These are phyloP conservation scores for Triplophysa dalaica DNA, from an alignment of 2,113 vertebrate species.

Conservation along the genomic window DNA sequence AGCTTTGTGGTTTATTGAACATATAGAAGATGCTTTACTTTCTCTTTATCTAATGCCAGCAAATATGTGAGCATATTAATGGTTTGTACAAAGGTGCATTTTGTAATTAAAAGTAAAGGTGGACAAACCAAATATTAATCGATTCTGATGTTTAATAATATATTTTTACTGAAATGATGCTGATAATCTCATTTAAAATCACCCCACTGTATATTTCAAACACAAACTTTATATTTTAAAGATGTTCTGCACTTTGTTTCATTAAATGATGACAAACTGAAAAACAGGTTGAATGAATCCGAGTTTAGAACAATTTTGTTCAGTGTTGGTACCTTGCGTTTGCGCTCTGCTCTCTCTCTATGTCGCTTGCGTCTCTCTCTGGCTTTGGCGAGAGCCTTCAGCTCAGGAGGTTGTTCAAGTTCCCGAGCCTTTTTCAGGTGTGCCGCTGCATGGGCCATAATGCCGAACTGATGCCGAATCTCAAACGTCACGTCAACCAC, in stretches of 20 bases:
- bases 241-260: neutral
- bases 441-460: slow-evolving; percentile 92
- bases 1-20: too few relatives aligned
- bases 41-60: too few relatives aligned
- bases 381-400: slow-evolving; percentile 78
- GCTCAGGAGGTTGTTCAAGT: slow-evolving; percentile 76
- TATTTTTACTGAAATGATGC: too few relatives aligned
- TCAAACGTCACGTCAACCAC: neutral
- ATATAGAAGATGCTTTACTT: too few relatives aligned
- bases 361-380: slow-evolving; percentile 85
- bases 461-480: neutral
- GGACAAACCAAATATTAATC: too few relatives aligned
- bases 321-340: slow-evolving; percentile 82
- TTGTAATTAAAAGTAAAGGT: too few relatives aligned
- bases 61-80: too few relatives aligned
- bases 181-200: too few relatives aligned
- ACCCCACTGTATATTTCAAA: neutral
- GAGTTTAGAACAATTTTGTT: neutral
- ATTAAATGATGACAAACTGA: neutral
- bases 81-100: too few relatives aligned
- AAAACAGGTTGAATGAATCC: neutral
- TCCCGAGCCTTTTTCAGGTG: slow-evolving; percentile 96
- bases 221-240: neutral
- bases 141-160: too few relatives aligned
- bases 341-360: slow-evolving; percentile 83